These are phyloP conservation scores for Dicycla oo DNA, from an alignment of 2,888 invertebrate species.

Conservation along the genomic window DNA sequence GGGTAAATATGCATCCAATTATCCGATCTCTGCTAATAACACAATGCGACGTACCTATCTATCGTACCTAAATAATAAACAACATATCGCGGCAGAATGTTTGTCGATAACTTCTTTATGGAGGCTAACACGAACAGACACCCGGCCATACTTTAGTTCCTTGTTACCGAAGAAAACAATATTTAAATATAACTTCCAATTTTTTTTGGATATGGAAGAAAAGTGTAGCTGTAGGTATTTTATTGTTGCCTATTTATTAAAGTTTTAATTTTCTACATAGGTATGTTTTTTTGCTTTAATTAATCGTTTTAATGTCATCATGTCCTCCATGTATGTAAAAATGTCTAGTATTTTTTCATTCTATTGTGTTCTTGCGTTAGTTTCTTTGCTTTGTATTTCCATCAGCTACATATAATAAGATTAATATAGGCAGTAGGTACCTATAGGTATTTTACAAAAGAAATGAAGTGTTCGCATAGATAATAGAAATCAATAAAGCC, in stretches of 20 bases:
- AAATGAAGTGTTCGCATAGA: neutral
- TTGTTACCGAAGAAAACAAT: slow-evolving; percentile 46
- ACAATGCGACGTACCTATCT: slow-evolving; percentile 43
- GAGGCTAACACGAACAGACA: slow-evolving; percentile 72
- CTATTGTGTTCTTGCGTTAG: neutral
- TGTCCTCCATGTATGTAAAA: neutral
- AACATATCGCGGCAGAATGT: slow-evolving; percentile 66
- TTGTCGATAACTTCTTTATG: slow-evolving; percentile 69
- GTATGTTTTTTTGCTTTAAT: neutral
- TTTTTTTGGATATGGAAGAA: too few species aligned
- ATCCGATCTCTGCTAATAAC: too few species aligned
- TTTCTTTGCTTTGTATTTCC: neutral
- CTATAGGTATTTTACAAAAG: neutral
- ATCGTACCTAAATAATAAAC: slow-evolving; percentile 62
- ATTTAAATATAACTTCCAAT: slow-evolving; percentile 9
- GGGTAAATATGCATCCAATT: too few species aligned
- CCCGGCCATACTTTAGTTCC: slow-evolving; percentile 48
- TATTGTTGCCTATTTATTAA: neutral
- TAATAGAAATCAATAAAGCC: neutral
- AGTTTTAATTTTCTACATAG: neutral
- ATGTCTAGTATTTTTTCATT: neutral
- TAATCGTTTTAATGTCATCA: neutral
- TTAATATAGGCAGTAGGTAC: neutral
- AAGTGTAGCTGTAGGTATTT: neutral
- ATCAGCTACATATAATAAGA: neutral